phyloP scores from a whole-genome alignment of 2,113 vertebrate genomes.

The Misgurnus anguillicaudatus region DNA sequence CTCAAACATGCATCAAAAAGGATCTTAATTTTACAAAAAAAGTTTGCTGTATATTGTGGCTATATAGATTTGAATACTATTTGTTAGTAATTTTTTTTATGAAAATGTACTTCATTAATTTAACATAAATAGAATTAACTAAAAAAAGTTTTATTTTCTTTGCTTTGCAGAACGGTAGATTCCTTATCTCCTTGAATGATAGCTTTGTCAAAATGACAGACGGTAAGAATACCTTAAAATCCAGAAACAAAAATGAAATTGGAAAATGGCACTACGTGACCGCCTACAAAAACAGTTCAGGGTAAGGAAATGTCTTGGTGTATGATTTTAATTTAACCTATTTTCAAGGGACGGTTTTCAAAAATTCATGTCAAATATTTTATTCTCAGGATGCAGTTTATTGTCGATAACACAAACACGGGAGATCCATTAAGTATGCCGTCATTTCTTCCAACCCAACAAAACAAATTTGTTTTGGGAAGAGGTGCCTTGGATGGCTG shows the following conservation, averaged over 20 bases:
- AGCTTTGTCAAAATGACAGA: conserved; percentile 70
- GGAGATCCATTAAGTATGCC: not conserved
- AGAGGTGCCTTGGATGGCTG: conserved; percentile 76
- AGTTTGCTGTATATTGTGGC: no score
- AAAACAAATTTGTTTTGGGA: conserved; percentile 68
- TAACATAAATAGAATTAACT: not conserved
- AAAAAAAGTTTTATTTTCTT: conserved; percentile 37
- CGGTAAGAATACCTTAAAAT: conserved; percentile 65
- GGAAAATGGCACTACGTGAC: conserved; percentile 82
- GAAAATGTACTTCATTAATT: not conserved
- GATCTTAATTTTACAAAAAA: no score
- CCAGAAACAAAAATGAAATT: conserved; percentile 74
- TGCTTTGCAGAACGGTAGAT: conserved; percentile 66
- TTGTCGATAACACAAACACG: conserved; percentile 58
- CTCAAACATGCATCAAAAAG: no score
- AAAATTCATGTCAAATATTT: conserved; percentile 33
- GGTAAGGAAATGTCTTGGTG: conserved; percentile 66
- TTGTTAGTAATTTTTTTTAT: not conserved
- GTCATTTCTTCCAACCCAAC: not conserved
- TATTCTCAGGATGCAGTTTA: conserved; percentile 59
- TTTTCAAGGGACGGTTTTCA: not conserved
- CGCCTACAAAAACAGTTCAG: conserved; percentile 62
- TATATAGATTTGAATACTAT: not conserved
- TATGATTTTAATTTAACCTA: not conserved
- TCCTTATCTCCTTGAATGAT: conserved; percentile 77